Conservation (phyloP, 2,888 invertebrate species). For the Idaea straminata region DNA sequence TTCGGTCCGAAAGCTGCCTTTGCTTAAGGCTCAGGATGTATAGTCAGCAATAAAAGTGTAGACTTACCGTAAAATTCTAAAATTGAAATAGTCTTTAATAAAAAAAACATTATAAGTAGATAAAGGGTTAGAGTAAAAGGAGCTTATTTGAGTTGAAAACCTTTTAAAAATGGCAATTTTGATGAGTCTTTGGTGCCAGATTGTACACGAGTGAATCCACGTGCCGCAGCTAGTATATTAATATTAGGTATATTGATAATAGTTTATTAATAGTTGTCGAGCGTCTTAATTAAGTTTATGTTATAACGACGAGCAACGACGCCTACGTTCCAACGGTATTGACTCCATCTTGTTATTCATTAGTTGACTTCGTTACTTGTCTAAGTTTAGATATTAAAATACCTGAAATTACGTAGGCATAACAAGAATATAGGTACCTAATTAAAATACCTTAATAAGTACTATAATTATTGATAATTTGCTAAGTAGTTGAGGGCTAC, state of each 20-base stretch:
- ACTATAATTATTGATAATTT: background rate
- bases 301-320: conserved; percentile 36
- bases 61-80: no score
- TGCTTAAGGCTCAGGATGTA: no score
- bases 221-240: conserved; percentile 2
- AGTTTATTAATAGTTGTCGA: conserved; percentile 47
- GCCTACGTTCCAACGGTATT: conserved; percentile 27
- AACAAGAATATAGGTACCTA: background rate
- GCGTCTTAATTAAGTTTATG: conserved; percentile 51
- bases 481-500: no score
- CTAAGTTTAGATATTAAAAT: background rate
- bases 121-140: no score
- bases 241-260: conserved; percentile 32
- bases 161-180: no score
- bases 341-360: conserved; percentile 23
- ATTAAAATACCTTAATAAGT: background rate
- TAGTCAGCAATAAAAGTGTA: no score
- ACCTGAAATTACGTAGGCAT: background rate
- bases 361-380: background rate
- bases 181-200: no score
- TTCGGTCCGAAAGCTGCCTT: no score
- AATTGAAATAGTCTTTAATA: no score
- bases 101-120: no score
- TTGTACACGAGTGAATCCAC: background rate
- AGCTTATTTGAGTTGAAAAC: no score